Evolutionary conservation across 2,797 vertebrate genomes (phyloP), one percentile per base, ranked within the genome.

Genomic region (Pseudocheirus occidentalis): DNA sequence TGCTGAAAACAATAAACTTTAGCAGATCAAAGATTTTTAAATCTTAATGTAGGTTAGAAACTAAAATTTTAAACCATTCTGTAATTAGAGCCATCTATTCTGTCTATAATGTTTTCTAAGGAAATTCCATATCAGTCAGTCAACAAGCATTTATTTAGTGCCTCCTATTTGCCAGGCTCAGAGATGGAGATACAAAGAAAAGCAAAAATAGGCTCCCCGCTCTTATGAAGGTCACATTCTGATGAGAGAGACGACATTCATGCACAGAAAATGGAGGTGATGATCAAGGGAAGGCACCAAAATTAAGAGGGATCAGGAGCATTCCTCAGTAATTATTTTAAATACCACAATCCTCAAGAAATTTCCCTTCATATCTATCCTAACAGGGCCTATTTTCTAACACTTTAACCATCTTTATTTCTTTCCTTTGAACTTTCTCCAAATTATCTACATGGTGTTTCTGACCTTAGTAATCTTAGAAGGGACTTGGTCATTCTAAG

Each of bases 351-450:
- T 27, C 66, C 18, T 91, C 91, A 92, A 93, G 52, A 90, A 92
- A 92, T 92, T 58, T 93, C 91, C 94, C 90, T 81, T 96, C 93
- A 34, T 81, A 11, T 55, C 50, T 90, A 27, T 95, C 54, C 24
- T 95, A 55, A 46, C 27, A 24, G 40, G 40, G 9, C 31, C 73
- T 46, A 87, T 46, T 46, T 40, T 87, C 73, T 46, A 46, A 93
- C 28, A 58, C 9, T 55, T 73, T 55, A 54, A 1, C 29, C 94
- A 34, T 93, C 40, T 95, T 92, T 90, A 3, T 93, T 57, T 87
- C 56, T 95, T 94, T 95, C 31, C 54, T 96, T 94, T 93, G 31
- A 96, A 2, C 92, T 90, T 52, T 59, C 27, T 21, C 55, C 73
- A 46, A 91, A 56, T 59, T 1, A 90, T 92, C 13, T 58, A 91